phyloP scores from a whole-genome alignment of 1,140 invertebrate genomes.

The Popillia japonica region DNA sequence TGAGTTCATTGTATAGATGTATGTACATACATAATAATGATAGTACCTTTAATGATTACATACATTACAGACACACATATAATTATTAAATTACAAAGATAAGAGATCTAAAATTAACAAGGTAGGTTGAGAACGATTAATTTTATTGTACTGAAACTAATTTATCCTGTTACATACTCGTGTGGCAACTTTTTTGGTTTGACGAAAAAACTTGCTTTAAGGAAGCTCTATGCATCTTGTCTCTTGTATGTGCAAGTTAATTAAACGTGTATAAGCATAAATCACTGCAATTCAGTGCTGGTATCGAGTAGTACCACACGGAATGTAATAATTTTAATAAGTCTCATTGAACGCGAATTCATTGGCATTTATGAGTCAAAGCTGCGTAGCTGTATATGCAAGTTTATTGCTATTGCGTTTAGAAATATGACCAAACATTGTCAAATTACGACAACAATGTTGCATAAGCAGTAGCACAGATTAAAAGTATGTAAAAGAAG shows the following conservation, averaged over 20 bases:
- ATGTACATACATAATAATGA: too few species aligned
- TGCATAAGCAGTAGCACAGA: too few species aligned
- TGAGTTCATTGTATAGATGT: too few species aligned
- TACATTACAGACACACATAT: neutral
- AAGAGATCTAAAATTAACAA: conserved; percentile 20
- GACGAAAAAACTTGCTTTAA: conserved; percentile 4
- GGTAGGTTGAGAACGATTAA: neutral
- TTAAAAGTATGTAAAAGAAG: too few species aligned
- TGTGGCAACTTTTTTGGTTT: neutral
- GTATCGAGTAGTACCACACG: neutral
- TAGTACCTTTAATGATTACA: too few species aligned
- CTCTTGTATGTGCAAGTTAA: conserved; percentile 14
- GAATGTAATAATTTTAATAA: conserved; percentile 13
- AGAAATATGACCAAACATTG: too few species aligned
- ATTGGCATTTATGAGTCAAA: too few species aligned
- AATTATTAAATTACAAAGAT: conserved; percentile 8
- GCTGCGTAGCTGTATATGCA: too few species aligned
- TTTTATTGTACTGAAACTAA: conserved; percentile 5
- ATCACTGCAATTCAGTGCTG: conserved; percentile 7
- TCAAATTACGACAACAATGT: too few species aligned
- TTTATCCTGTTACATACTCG: conserved; percentile 3
- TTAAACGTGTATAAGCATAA: conserved; percentile 3
- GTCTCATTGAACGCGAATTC: neutral
- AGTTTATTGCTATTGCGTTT: too few species aligned
- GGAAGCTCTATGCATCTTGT: neutral